Evolutionary conservation across 2,797 vertebrate genomes (phyloP).

Genomic region (Cyclura pinguis): DNA sequence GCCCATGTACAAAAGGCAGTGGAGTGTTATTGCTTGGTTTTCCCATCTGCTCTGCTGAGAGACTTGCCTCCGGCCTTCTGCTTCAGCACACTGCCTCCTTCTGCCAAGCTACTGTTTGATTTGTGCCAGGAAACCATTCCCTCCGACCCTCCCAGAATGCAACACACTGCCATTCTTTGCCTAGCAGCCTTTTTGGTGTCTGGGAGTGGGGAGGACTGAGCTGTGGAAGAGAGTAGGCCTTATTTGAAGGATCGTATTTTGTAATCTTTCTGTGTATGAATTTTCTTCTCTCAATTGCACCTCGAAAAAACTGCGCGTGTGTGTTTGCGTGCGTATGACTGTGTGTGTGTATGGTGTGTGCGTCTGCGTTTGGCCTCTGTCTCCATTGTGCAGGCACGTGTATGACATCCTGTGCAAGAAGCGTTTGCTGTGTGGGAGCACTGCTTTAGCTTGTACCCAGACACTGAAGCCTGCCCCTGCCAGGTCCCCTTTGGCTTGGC

Average conservation of each 20-base stretch:
- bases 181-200: background rate
- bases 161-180: conserved; percentile 17
- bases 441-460: background rate
- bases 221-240: conserved; percentile 25
- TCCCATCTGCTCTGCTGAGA: conserved; percentile 70
- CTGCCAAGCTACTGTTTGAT: conserved; percentile 33
- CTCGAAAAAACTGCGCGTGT: conserved; percentile 13
- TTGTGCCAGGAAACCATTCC: conserved; percentile 7
- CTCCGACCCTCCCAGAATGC: conserved; percentile 4
- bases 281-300: background rate
- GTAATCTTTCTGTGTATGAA: conserved; percentile 2
- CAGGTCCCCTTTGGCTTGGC: background rate
- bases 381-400: background rate
- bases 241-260: conserved; percentile 15
- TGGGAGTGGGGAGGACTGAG: background rate
- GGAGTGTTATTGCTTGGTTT: conserved; percentile 75
- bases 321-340: background rate
- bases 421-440: background rate
- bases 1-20: conserved; percentile 74
- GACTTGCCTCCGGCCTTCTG: conserved; percentile 68
- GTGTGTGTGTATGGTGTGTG: background rate
- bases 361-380: conserved; percentile 5
- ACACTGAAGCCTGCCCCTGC: background rate
- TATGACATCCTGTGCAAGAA: background rate
- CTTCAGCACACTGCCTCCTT: conserved; percentile 54